phyloP scores from a whole-genome alignment of 2,797 vertebrate genomes.

The Enteromius paludinosus region DNA sequence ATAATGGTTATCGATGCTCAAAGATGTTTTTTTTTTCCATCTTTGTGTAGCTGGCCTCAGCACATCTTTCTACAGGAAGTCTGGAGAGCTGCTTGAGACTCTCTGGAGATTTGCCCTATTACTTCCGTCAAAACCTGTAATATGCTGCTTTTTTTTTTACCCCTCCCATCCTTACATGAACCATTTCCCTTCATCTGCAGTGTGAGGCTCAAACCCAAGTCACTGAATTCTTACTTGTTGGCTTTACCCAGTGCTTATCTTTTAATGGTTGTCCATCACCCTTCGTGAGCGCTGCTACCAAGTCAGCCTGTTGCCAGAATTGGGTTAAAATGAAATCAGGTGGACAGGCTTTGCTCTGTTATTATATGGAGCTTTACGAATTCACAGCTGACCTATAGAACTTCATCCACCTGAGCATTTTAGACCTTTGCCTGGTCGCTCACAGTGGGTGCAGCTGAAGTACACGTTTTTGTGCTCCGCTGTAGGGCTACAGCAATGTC shows the following conservation, averaged over 20 bases:
- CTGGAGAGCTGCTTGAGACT: neutral
- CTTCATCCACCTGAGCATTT: slow-evolving; percentile 27
- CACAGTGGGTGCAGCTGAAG: neutral
- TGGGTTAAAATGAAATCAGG: slow-evolving; percentile 31
- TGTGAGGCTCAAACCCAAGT: slow-evolving; percentile 42
- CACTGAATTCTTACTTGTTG: slow-evolving; percentile 33
- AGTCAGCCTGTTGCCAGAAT: slow-evolving; percentile 35
- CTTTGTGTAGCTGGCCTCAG: slow-evolving; percentile 23
- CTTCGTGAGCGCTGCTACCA: slow-evolving; percentile 28
- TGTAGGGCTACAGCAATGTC: slow-evolving; percentile 63
- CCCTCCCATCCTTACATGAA: neutral
- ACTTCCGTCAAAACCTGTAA: slow-evolving; percentile 35
- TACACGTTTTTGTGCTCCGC: slow-evolving; percentile 49
- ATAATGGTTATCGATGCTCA: slow-evolving; percentile 19
- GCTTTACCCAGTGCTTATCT: slow-evolving; percentile 60
- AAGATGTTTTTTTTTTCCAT: neutral
- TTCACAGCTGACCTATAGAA: slow-evolving; percentile 20
- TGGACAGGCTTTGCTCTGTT: slow-evolving; percentile 16
- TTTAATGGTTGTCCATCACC: slow-evolving; percentile 68
- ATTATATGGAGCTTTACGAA: slow-evolving; percentile 18
- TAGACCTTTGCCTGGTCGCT: slow-evolving; percentile 4
- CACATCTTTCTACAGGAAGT: slow-evolving; percentile 18
- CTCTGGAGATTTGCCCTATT: slow-evolving; percentile 38
- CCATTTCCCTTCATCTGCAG: slow-evolving; percentile 17
- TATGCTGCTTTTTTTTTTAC: neutral